Conservation (phyloP, 2,797 vertebrate species). For the Euphonia xanthogaster region DNA sequence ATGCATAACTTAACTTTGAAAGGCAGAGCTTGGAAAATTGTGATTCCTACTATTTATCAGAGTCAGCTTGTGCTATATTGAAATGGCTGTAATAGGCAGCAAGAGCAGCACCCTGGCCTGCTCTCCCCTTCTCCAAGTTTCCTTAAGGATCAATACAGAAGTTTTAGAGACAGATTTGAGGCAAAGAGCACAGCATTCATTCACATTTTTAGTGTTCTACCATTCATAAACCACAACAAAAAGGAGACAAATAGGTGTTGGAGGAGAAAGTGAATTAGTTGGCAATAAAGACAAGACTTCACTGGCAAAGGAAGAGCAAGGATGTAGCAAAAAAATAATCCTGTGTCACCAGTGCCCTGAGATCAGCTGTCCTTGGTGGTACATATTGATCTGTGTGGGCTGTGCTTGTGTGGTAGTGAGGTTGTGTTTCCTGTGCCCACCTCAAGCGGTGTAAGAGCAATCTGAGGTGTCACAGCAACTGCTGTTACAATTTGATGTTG, state of each 20-base stretch:
- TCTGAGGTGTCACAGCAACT: not conserved
- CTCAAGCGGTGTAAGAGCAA: not conserved
- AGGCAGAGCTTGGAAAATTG: not conserved
- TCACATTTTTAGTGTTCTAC: not conserved
- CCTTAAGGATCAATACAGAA: not conserved
- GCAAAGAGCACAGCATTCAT: not conserved
- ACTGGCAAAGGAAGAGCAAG: not conserved
- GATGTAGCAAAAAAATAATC: not conserved
- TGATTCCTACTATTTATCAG: not conserved
- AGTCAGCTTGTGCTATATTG: not conserved
- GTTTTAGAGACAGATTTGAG: not conserved
- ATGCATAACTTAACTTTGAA: fast-evolving
- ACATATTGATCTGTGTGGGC: fast-evolving
- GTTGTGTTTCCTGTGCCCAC: not conserved
- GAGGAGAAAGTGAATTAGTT: not conserved
- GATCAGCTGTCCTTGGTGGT: not conserved
- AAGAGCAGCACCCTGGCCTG: not conserved
- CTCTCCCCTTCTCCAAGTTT: not conserved
- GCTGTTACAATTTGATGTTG: not conserved
- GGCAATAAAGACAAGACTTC: not conserved
- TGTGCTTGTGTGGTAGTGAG: fast-evolving
- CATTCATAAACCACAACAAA: not conserved
- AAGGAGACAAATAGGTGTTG: not conserved
- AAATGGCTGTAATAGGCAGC: not conserved
- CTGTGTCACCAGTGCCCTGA: not conserved